phyloP scores from a whole-genome alignment of 92 coral and sea anemone genomes.

The Phenganax stokvisi region DNA sequence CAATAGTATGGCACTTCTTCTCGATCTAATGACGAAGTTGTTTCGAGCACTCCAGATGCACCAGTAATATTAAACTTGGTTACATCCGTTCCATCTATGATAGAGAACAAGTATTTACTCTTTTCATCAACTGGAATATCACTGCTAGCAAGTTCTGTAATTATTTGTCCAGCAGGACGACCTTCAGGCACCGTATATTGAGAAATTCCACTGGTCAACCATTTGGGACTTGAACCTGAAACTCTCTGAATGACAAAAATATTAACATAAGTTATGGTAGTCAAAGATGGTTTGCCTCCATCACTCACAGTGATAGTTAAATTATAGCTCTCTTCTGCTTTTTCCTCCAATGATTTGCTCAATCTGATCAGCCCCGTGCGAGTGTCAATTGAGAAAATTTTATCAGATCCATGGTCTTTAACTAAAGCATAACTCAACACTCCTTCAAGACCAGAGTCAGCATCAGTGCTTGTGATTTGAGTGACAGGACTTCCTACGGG shows the following conservation, averaged over 20 bases:
- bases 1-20: slow-evolving; percentile 82
- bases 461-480: slow-evolving; percentile 66
- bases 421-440: slow-evolving; percentile 46
- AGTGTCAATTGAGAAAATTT: slow-evolving; percentile 69
- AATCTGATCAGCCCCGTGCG: slow-evolving; percentile 70
- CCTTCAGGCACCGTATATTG: slow-evolving; percentile 59
- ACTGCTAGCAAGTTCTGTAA: slow-evolving; percentile 46
- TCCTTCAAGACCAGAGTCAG: slow-evolving; percentile 75
- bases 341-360: slow-evolving; percentile 60
- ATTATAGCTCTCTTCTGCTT: slow-evolving; percentile 55
- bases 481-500: slow-evolving; percentile 68
- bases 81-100: slow-evolving; percentile 97
- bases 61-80: slow-evolving; percentile 71
- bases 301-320: slow-evolving; percentile 71
- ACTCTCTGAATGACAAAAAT: slow-evolving; percentile 63
- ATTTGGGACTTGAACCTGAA: slow-evolving; percentile 59
- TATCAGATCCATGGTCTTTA: slow-evolving; percentile 34
- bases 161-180: slow-evolving; percentile 52
- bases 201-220: slow-evolving; percentile 52
- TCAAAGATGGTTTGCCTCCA: slow-evolving; percentile 55
- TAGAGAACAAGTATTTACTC: slow-evolving; percentile 14
- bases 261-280: slow-evolving; percentile 52
- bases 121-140: slow-evolving; percentile 47
- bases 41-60: slow-evolving; percentile 62
- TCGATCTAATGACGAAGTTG: slow-evolving; percentile 58